Percentiles rank a stretch among this genome's conserved stretches.
Evolutionary conservation across 2,797 vertebrate species (phyloP).

Genomic region (Parauchenoglanis ngamensis): DNA sequence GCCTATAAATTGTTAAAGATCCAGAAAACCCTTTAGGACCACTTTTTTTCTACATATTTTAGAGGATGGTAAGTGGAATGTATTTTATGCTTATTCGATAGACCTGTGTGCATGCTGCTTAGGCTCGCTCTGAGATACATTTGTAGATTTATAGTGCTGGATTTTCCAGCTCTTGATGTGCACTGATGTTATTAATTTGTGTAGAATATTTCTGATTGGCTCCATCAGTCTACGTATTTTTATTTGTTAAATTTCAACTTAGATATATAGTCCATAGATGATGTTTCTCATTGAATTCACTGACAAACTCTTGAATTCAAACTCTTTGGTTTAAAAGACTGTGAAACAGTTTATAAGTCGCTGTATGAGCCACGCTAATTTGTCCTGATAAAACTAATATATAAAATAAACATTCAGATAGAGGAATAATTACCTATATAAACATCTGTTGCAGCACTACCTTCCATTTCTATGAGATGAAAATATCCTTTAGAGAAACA

Average conservation of each 20-base stretch:
- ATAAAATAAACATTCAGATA: background rate
- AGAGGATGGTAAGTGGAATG: background rate
- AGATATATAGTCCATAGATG: background rate
- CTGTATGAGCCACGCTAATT: background rate
- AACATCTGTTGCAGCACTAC: background rate
- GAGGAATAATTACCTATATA: background rate
- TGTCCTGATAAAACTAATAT: background rate
- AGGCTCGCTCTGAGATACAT: background rate
- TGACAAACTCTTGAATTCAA: background rate
- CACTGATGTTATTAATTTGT: background rate
- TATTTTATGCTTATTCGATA: background rate
- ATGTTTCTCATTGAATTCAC: background rate
- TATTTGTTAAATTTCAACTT: background rate
- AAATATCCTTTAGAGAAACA: background rate
- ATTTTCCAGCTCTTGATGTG: background rate
- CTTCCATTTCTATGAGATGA: background rate
- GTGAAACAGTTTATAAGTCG: background rate
- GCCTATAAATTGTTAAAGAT: background rate
- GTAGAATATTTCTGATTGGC: background rate
- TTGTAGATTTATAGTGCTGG: background rate
- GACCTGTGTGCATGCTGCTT: background rate
- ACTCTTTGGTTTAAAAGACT: too few relatives aligned
- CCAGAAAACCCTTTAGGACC: background rate
- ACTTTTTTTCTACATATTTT: background rate
- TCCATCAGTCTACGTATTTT: background rate